Conservation (phyloP, 2,113 vertebrate species). For the Climacteris rufus region DNA sequence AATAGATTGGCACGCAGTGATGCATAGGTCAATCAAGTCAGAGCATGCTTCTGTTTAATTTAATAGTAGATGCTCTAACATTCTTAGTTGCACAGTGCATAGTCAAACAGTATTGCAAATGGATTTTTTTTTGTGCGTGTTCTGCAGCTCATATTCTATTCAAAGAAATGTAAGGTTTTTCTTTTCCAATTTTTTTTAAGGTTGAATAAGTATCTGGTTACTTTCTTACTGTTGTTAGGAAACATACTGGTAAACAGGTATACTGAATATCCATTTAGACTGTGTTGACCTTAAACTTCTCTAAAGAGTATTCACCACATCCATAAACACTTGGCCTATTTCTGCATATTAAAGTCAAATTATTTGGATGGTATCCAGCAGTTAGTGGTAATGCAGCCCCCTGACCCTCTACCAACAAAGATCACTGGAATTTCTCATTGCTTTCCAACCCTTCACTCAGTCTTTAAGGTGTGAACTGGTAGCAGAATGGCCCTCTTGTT, state of each 20-base stretch:
- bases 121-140: not conserved
- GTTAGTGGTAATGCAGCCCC: not conserved
- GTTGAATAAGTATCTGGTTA: not conserved
- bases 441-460: not conserved
- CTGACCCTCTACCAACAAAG: not conserved
- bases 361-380: not conserved
- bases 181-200: not conserved
- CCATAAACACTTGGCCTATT: not conserved
- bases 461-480: not conserved
- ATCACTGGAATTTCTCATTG: not conserved
- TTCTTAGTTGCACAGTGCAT: not conserved
- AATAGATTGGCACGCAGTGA: conserved; percentile 17
- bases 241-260: not conserved
- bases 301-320: not conserved
- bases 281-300: not conserved
- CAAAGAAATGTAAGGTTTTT: not conserved
- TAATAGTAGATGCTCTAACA: conserved; percentile 1
- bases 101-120: not conserved
- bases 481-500: not conserved
- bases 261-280: not conserved
- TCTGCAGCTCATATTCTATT: not conserved
- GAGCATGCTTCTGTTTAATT: conserved; percentile 21
- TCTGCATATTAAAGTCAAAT: not conserved
- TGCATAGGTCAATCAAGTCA: conserved; percentile 53
- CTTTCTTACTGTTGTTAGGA: not conserved